These are phyloP conservation scores for Diarsia brunnea DNA, from an alignment of 2,888 invertebrate species.

Conservation along the genomic window DNA sequence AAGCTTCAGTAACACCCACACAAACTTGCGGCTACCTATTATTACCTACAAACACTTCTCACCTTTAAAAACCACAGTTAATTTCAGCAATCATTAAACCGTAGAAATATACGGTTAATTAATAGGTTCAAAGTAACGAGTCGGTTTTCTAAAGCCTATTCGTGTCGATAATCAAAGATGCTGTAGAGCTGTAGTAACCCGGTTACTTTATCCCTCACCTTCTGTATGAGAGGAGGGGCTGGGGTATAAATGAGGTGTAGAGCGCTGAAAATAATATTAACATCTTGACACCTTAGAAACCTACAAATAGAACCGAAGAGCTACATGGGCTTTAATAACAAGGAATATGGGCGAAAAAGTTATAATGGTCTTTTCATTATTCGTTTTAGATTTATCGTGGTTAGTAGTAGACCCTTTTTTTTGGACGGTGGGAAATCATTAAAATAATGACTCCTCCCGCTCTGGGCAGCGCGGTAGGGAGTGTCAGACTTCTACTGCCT, in stretches of 20 bases:
- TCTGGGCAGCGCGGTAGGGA: no score
- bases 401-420: no score
- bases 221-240: not conserved
- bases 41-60: slow-evolving; percentile 1
- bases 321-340: no score
- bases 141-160: slow-evolving; percentile 65
- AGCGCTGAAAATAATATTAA: slow-evolving; percentile 18
- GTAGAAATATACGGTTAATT: slow-evolving; percentile 55
- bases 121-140: slow-evolving; percentile 59
- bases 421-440: no score
- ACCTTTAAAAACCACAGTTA: slow-evolving; percentile 33
- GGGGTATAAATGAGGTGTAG: slow-evolving; percentile 33
- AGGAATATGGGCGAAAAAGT: no score
- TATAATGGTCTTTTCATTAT: no score
- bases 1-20: not conserved
- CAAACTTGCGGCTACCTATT: not conserved
- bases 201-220: slow-evolving; percentile 42
- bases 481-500: no score
- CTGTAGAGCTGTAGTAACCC: slow-evolving; percentile 51
- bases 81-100: slow-evolving; percentile 28
- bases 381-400: no score
- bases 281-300: not conserved
- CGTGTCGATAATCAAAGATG: slow-evolving; percentile 76
- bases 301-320: no score
- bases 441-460: no score